Evolutionary conservation across 1,140 invertebrate genomes (phyloP), one percentile per base, ranked within the genome.

Genomic region (Orussus abietinus): DNA sequence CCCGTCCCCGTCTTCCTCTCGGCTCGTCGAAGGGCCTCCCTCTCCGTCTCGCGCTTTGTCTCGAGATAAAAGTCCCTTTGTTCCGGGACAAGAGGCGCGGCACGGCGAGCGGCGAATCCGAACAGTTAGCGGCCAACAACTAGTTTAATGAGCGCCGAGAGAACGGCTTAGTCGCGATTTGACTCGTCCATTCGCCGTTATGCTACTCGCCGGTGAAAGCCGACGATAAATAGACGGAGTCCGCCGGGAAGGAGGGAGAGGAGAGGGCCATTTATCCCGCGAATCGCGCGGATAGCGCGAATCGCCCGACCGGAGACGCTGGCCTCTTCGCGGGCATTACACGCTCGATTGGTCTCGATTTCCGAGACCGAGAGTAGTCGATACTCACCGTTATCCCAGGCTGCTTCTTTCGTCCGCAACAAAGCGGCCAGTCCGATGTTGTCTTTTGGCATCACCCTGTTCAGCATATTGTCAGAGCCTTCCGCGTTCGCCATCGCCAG

Each of bases 401-500:
- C 91, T 39, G 83, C 87, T 64, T 96, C 90, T 60, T 91, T 95
- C 1, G 92, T 95, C 76, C 95, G 90, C 9, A 98, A 75, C 42
- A 98, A 74, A 3, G 94, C 96, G 7, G 92, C 93, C 42, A 99
- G 75, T 6, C 94, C 96, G 57, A 99, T 98, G 74, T 99, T 99
- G 69, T 99, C 97, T 65, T 96, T 97, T 10, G 96, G 96, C 95
- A 99, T 99, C 13, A 99, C 96, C 56, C 97, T 79, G 71, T 98
- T 99, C 49, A 99, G 76, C 95, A 99, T 98, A 65, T 98, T 90
- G 71, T 98, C 93, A 10, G 91, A 95, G 28, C 94, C 95, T 67
- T 98, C 93, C 17, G 95, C 93, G 70, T 96, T 97, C 4, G 92
- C 91, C 90, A 98, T 98, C 6, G 96, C 96, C 51, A 98, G 74